Evolutionary conservation across 2,888 invertebrate genomes (phyloP), one percentile per base, ranked within the genome.

Genomic region (Choreutis nemorana): DNA sequence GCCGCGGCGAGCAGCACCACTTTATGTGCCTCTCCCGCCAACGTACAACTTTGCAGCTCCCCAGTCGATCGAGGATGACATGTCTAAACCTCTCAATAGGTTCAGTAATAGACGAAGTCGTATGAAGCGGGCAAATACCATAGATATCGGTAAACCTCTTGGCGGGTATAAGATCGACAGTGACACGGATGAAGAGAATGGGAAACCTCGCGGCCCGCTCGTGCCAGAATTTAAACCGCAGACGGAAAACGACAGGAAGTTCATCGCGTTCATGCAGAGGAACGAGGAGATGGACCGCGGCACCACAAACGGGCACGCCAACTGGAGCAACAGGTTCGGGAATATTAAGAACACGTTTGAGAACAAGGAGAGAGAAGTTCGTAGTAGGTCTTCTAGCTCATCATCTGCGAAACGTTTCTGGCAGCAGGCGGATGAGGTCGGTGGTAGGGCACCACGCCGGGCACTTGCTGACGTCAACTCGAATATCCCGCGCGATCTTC

Each of bases 41-140:
- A 58, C 66, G 1, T 72, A 75, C 36, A 78, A 78, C 36, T 78
- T 77, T 32, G 73, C 70, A 2, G 68, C 67, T 3, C 60, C 61
- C 1, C 26, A 14, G 15, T 60, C 63, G 5, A 36, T 54, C 1
- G 37, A 50, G 2, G 71, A 70, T 4, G 81, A 80, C 22, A 43
- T 55, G 20, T 54, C 71, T 6, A 70, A 65, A 35, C 61, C 71
- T 2, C 47, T 62, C 1, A 70, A 61, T 40, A 55, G 82, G 34
- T 86, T 83, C 42, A 73, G 75, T 28, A 83, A 78, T 36, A 88
- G 87, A 44, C 90, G 89, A 51, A 75, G 86, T 13, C 85, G 87
- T 45, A 90, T 93, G 86, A 93, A 92, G 62, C 83, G 93, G 9
- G 92, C 93, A 3, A 94, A 94, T 45, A 94, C 94, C 1, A 91